Percentiles rank a stretch among this genome's conserved stretches.
Evolutionary conservation across 2,888 invertebrate genomes (phyloP).

Genomic region (Allygus modestus): DNA sequence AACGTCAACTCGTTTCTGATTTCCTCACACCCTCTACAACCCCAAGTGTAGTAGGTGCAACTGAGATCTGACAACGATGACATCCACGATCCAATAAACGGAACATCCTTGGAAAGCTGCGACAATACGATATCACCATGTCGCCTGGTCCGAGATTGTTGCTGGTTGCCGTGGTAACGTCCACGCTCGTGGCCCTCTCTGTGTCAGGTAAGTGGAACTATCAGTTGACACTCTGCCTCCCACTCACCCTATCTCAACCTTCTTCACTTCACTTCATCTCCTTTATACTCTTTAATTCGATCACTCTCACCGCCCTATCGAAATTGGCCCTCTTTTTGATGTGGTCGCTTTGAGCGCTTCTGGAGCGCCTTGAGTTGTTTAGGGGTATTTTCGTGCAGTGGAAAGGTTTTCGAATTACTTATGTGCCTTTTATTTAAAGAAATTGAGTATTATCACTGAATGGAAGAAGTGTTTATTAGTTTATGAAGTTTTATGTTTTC

Average conservation of each 20-base stretch:
- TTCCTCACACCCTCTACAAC: background rate
- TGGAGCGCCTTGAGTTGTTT: background rate
- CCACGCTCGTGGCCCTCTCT: constrained; percentile 14
- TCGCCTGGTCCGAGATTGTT: background rate
- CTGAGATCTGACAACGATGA: background rate
- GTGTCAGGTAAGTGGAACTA: constrained; percentile 39
- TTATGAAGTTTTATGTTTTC: no score
- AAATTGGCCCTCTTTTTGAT: constrained; percentile 6
- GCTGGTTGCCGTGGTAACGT: constrained; percentile 39
- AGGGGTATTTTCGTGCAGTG: background rate
- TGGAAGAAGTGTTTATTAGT: no score
- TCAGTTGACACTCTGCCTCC: background rate
- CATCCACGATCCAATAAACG: background rate
- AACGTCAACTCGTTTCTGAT: background rate
- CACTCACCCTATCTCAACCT: background rate
- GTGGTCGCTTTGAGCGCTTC: background rate
- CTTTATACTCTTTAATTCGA: constrained; percentile 40
- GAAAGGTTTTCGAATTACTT: no score
- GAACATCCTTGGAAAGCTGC: background rate
- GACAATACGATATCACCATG: background rate
- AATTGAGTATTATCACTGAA: no score
- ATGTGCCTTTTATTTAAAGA: no score
- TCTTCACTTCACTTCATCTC: constrained; percentile 1
- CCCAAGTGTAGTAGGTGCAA: background rate
- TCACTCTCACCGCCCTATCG: constrained; percentile 1